phyloP scores from a whole-genome alignment of 2,113 vertebrate species.

The Lepisosteus osseus region DNA sequence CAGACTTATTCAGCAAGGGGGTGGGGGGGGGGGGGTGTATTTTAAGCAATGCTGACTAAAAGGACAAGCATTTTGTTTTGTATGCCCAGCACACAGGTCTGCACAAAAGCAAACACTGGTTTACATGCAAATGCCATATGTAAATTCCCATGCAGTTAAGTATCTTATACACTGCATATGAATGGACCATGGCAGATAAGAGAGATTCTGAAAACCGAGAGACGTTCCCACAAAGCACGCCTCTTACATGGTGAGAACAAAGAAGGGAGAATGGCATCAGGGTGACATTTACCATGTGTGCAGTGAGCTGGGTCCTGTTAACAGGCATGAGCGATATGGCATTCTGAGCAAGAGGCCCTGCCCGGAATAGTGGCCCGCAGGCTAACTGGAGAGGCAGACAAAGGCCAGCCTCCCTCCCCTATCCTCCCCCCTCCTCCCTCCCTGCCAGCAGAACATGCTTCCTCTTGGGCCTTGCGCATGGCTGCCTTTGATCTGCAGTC shows the following conservation, averaged over 20 bases:
- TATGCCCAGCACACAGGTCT: no score
- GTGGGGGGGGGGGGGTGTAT: no score
- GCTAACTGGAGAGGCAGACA: slow-evolving; percentile 30
- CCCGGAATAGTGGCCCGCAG: slow-evolving; percentile 19
- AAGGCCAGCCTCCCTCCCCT: slow-evolving; percentile 18
- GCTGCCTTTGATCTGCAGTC: slow-evolving; percentile 41
- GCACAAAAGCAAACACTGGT: not conserved
- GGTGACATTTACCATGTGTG: slow-evolving; percentile 9
- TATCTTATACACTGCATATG: not conserved
- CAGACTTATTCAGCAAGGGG: no score
- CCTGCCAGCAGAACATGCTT: slow-evolving; percentile 41
- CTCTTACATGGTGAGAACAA: slow-evolving; percentile 15
- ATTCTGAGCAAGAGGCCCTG: not conserved
- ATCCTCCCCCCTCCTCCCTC: slow-evolving; percentile 1
- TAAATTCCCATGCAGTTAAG: not conserved
- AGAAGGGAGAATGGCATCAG: not conserved
- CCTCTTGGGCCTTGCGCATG: slow-evolving; percentile 20
- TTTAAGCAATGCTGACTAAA: no score
- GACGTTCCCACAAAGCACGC: slow-evolving; percentile 15
- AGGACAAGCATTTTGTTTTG: no score
- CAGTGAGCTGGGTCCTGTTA: slow-evolving; percentile 11
- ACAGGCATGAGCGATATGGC: not conserved
- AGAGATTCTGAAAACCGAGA: not conserved
- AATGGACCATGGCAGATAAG: not conserved
- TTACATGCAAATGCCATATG: not conserved